A percentile compares a stretch with the other conserved stretches of the same genome.
These are phyloP conservation scores for Rhea pennata DNA, from an alignment of 2,113 vertebrate genomes.

Conservation along the genomic window DNA sequence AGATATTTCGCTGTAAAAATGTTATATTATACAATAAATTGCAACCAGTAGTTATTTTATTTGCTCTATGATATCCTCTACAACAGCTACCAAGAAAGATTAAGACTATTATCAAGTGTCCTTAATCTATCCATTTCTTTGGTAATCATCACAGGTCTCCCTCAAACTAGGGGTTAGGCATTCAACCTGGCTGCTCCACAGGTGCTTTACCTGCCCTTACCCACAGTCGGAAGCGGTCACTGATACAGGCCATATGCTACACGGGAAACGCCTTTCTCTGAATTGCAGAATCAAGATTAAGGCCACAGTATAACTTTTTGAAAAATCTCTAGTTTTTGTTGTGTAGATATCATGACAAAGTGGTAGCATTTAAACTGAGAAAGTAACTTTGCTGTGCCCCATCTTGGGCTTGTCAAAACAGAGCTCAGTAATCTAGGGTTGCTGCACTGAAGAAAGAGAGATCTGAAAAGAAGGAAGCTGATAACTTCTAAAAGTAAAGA, in stretches of 20 bases:
- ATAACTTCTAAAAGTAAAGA: neutral
- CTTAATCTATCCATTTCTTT: neutral
- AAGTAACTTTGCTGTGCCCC: neutral
- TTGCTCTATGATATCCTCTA: neutral
- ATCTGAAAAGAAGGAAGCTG: neutral
- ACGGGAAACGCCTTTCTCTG: neutral
- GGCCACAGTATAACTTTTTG: neutral
- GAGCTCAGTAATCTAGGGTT: neutral
- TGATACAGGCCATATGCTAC: neutral
- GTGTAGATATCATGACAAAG: neutral
- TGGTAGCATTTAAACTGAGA: neutral
- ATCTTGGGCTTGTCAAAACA: neutral
- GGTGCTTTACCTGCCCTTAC: accelerated
- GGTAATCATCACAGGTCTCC: neutral
- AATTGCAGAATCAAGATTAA: neutral
- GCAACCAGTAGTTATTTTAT: accelerated
- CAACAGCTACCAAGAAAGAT: neutral
- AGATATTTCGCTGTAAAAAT: neutral
- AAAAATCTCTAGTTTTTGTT: neutral
- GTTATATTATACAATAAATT: accelerated
- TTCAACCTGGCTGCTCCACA: accelerated
- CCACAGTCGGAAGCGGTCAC: accelerated
- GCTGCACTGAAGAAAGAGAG: neutral
- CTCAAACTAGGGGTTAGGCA: neutral
- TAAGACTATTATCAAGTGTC: accelerated